Conservation (phyloP, 2,888 invertebrate genomes). For the Tetragonisca angustula region DNA sequence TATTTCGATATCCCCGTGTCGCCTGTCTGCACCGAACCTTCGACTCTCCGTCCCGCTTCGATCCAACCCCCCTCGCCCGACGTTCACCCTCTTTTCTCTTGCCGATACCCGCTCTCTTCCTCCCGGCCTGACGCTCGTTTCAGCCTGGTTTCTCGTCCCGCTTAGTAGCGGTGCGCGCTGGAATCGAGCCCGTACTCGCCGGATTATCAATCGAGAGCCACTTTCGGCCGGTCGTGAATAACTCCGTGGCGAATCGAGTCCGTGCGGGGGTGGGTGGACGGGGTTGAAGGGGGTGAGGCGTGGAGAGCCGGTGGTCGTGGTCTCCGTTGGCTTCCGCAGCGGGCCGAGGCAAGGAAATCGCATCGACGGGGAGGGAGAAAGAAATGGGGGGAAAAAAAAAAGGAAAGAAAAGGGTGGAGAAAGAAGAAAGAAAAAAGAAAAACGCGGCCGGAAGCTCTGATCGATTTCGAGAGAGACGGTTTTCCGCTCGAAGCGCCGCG, state of each 20-base stretch:
- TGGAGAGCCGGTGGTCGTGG: background rate
- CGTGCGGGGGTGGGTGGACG: conserved; percentile 2
- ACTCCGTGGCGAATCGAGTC: conserved; percentile 54
- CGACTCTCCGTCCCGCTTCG: conserved; percentile 60
- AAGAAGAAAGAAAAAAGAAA: background rate
- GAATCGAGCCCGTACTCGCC: conserved; percentile 63
- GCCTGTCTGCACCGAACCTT: conserved; percentile 66
- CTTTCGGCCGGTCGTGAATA: conserved; percentile 69
- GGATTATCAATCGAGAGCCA: conserved; percentile 75
- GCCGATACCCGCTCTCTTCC: conserved; percentile 29
- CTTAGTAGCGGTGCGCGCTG: conserved; percentile 47
- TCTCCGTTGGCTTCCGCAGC: conserved; percentile 9
- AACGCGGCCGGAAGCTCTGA: conserved; percentile 49
- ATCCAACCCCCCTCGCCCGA: conserved; percentile 42
- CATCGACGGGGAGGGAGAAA: conserved; percentile 2
- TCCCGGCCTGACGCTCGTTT: background rate
- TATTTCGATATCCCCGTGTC: conserved; percentile 76
- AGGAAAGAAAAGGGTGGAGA: no score
- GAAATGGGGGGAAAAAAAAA: no score
- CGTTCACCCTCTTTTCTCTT: conserved; percentile 24
- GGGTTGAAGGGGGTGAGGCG: no score
- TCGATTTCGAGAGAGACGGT: conserved; percentile 55
- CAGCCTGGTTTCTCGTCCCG: conserved; percentile 45
- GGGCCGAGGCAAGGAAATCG: conserved; percentile 40
- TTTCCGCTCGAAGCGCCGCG: conserved; percentile 54